Percentiles rank a stretch among this genome's conserved stretches.
These are phyloP conservation scores for Lycocerus yunnanus DNA, from an alignment of 2,888 invertebrate species.

Conservation along the genomic window DNA sequence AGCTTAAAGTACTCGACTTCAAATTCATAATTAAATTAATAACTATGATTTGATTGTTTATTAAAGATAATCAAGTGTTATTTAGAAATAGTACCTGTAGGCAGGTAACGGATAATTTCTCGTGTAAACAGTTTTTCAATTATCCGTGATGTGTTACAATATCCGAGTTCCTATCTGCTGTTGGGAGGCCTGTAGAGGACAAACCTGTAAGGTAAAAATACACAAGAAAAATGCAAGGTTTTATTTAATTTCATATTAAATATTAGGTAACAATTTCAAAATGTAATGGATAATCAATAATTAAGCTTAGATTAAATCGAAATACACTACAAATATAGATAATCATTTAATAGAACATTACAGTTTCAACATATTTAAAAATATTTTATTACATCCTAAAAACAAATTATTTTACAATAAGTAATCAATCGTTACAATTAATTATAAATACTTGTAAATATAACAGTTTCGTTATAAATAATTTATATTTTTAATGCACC, in stretches of 20 bases:
- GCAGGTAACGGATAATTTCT: too few relatives aligned
- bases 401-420: conserved; percentile 34
- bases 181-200: too few relatives aligned
- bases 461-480: conserved; percentile 54
- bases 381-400: conserved; percentile 28
- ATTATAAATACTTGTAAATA: conserved; percentile 44
- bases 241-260: conserved; percentile 42
- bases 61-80: too few relatives aligned
- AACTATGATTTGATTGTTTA: too few relatives aligned
- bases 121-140: too few relatives aligned
- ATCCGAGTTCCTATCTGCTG: too few relatives aligned
- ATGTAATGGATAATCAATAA: conserved; percentile 36
- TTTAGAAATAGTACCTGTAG: too few relatives aligned
- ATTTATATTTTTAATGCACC: conserved; percentile 40
- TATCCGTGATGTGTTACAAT: too few relatives aligned
- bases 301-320: conserved; percentile 34
- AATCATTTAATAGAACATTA: conserved; percentile 23
- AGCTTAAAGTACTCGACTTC: too few relatives aligned
- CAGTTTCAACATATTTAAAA: conserved; percentile 42
- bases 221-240: conserved; percentile 36
- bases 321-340: conserved; percentile 17
- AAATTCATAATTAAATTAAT: too few relatives aligned
- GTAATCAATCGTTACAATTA: conserved; percentile 33
- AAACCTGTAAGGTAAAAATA: not conserved
- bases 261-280: conserved; percentile 42